These are phyloP conservation scores for Drosophila lini DNA, from an alignment of 1,140 invertebrate genomes.

Conservation along the genomic window DNA sequence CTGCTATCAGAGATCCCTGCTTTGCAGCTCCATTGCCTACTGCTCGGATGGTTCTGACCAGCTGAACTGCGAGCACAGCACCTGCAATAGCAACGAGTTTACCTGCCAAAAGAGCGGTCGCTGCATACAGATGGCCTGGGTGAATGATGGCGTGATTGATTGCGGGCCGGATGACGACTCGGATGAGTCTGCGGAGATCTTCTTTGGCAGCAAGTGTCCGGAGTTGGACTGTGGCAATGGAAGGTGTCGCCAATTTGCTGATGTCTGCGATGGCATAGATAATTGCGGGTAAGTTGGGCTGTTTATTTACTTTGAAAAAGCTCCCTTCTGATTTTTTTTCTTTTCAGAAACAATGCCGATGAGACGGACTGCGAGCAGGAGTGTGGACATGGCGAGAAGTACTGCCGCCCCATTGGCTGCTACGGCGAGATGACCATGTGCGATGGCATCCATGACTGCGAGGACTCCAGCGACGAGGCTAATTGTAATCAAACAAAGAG, in stretches of 20 bases:
- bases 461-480: slow-evolving; percentile 89
- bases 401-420: slow-evolving; percentile 89
- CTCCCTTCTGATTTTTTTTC: neutral
- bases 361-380: slow-evolving; percentile 85
- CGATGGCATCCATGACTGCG: slow-evolving; percentile 90
- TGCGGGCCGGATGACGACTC: slow-evolving; percentile 86
- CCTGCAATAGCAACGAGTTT: slow-evolving; percentile 88
- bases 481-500: slow-evolving; percentile 81
- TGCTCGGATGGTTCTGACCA: slow-evolving; percentile 88
- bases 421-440: slow-evolving; percentile 89
- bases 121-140: slow-evolving; percentile 90
- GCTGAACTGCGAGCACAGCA: slow-evolving; percentile 85
- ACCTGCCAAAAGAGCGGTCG: slow-evolving; percentile 86
- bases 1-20: slow-evolving; percentile 88
- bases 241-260: slow-evolving; percentile 89
- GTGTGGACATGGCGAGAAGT: slow-evolving; percentile 85
- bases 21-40: slow-evolving; percentile 89
- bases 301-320: neutral
- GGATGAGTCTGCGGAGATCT: slow-evolving; percentile 84
- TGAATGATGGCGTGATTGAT: slow-evolving; percentile 88
- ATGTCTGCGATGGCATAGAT: slow-evolving; percentile 89
- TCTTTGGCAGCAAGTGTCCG: slow-evolving; percentile 86
- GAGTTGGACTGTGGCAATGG: slow-evolving; percentile 89
- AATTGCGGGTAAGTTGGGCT: slow-evolving; percentile 88
- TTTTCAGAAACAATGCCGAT: slow-evolving; percentile 86